Percentiles rank a stretch among this genome's conserved stretches.
Conservation (phyloP, 2,113 vertebrate species). For the Odocoileus hemionus region DNA sequence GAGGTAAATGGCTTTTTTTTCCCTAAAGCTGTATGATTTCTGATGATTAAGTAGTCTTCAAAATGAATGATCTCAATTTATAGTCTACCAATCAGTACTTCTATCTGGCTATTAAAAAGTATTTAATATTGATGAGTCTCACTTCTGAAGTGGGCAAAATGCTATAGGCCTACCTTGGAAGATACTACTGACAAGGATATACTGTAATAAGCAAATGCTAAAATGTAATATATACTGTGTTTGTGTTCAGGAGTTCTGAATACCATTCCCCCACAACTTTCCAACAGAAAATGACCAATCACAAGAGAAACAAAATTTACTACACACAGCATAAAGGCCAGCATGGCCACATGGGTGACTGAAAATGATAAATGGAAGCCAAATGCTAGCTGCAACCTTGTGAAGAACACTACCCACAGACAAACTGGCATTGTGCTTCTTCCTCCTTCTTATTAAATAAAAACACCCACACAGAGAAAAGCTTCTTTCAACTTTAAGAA, state of each 20-base stretch:
- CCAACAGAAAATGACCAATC: slow-evolving; percentile 12
- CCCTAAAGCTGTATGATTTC: not conserved
- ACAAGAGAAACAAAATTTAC: not conserved
- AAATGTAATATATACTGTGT: not conserved
- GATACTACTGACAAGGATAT: not conserved
- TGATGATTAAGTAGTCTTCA: slow-evolving; percentile 2
- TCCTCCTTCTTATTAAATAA: not conserved
- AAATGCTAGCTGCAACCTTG: not conserved
- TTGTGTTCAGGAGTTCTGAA: not conserved
- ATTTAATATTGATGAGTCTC: not conserved
- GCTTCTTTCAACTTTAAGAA: not conserved
- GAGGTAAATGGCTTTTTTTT: not conserved
- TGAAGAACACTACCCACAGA: not conserved
- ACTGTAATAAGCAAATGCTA: not conserved
- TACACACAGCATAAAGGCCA: not conserved
- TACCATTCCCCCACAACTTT: not conserved
- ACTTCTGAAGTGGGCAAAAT: not conserved
- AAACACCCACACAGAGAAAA: not conserved
- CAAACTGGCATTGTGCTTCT: not conserved
- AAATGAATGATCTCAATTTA: not conserved
- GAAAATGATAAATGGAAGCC: not conserved
- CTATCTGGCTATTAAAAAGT: not conserved
- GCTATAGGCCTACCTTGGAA: not conserved
- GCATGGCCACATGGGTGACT: not conserved
- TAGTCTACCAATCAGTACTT: not conserved